Base-by-base conservation (phyloP, 2,888 invertebrate species). In the Pasiphila rectangulata region DNA sequence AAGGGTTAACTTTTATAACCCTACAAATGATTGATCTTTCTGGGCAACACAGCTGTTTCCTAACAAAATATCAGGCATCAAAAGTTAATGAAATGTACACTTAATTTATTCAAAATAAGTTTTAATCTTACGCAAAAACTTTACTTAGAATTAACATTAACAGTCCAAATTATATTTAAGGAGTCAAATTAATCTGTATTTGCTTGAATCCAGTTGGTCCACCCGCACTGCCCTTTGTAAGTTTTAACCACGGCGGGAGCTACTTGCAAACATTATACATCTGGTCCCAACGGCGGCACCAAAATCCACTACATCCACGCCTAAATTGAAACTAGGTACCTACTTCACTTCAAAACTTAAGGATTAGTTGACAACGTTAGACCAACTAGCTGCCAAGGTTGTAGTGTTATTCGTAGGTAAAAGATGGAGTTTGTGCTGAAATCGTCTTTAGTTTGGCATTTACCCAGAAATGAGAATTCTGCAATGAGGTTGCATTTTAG, bases 211-310 rank as follows among this genome's bases (percentile, higher is more conserved):
- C 17, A 21, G 47, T 38, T 6, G 32, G 21, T 48, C 27, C 9
- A 27, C 47, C 48, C 48, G 43, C 39, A 48, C 43, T 19, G 39
- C 15, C 43, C 48, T 48, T 48, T 48, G 48, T 48, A 43, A 35
- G 35, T 39, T 39, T 24, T 34, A 38, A 43, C 47, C 32, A 35
- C 34, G 7, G n/a, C 13, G n/a, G 13, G 21, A 35, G 27, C 17
- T 32, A 25, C 20, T 32, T 6, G 24, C 30, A 46, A 46, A 40
- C 46, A 46, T 7, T 15, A 27, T 20, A 12, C 16, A 16, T 15
- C 17, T 17, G 9, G n/a, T 38, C 39, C 27, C 40, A 24, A 7
- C 12, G 41, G 30, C 5, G n/a, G n/a, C 17, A 20, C n/a, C n/a
- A 6, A 27, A 16, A 23, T 24, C 5, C 10, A 13, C 27, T 19